Base-by-base conservation (phyloP, 2,113 vertebrate species). In the Columba janthina region DNA sequence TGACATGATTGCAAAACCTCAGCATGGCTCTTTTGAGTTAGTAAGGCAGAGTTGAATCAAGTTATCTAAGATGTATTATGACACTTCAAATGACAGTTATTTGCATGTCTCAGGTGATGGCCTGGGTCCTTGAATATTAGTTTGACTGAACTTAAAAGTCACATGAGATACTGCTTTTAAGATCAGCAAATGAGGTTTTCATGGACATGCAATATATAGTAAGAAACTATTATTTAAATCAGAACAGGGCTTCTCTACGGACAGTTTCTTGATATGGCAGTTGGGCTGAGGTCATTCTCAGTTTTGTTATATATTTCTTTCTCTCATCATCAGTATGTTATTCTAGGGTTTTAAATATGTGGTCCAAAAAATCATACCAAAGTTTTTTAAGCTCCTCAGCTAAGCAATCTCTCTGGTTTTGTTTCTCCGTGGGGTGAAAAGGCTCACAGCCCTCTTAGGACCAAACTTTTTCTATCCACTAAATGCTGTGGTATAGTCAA, bases 71-170 rank as follows among this genome's bases (percentile, higher is more conserved):
- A 67, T 82, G 73, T 81, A 61, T 90, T 58, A 11, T 3, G n/a
- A 42, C 81, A 22, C 25, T 77, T 82, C 28, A 54, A 56, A 34
- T 62, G 64, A 73, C 44, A 44, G 61, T 42, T 29, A 38, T 15
- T 4, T 61, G 22, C 28, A 24, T 5, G 9, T 83, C 62, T 54
- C 26, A 79, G 79, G 56, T 89, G 88, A 51, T 79, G 78, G 69
- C 29, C 60, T 64, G 21, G 42, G 21, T 85, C 79, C 48, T 1
- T 79, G 69, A 65, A 42, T 82, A 50, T 85, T 96, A 72, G 24
- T 77, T 89, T 91, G 92, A 82, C 2, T 92, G 74, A 95, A 92
- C 50, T 90, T 89, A 58, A 40, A 95, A 92, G 89, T 95, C 54
- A 32, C 4, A 31, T 72, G 38, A 62, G 77, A 25, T 77, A n/a